Evolutionary conservation across 1,140 invertebrate genomes (phyloP), one percentile per base, ranked within the genome.

Genomic region (Neelides sp.): DNA sequence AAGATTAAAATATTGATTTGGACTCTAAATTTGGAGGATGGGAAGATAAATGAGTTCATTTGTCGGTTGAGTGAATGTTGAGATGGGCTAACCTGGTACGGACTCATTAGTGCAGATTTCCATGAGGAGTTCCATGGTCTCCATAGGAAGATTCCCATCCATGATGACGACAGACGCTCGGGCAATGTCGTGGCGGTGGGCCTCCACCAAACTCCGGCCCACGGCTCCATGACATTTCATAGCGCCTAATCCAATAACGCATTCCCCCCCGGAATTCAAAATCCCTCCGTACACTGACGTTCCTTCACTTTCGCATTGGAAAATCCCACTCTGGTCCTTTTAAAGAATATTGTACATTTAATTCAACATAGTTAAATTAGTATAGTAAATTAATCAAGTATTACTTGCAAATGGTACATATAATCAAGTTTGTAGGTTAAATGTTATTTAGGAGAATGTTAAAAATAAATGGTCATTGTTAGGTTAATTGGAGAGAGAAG

Each of bases 201-300:
- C 66, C 64, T 54, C 73, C 69, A 61, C 66, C n/a, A 42, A 30
- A 67, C 48, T 79, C 64, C 3, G 74, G 65, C 7, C 76, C 36
- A 95, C 82, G 46, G 71, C 63, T n/a, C 73, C 62, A 63, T 92
- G 83, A 43, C 85, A 75, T 20, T 75, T 73, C 83, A 91, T 87
- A 63, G 92, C 86, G 1, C 85, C 87, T 28, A 93, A 67, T 0
- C 82, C 78, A 39, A 88, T 73, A 37, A 75, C 69, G 59, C 85
- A 85, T 59, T 90, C 82, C 1, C 90, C 88, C 19, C 65, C 67
- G 1, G 66, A 61, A 62, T 84, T 77, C 19, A 92, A 68, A 17
- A 91, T 65, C 3, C 79, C 75, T 0, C 78, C 80, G 63, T 87
- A 90, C 15, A 80, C 78, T 0, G 80, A 78, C 1, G 83, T 87